Base-by-base conservation (phyloP, 2,888 invertebrate species). In the Lycia hirtaria region DNA sequence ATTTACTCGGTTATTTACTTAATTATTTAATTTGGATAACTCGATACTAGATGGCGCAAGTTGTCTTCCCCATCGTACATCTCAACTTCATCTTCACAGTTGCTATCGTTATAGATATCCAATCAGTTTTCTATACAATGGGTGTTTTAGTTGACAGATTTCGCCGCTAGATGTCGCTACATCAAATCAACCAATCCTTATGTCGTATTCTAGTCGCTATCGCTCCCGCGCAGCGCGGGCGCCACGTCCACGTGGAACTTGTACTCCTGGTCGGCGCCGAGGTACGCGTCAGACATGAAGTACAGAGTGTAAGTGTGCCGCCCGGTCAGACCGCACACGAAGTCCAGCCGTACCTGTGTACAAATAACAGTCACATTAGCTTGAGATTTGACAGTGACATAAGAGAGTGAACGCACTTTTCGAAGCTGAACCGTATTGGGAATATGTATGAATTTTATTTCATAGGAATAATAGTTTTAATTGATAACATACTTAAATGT, bases 191-290 rank as follows among this genome's bases (percentile, higher is more conserved):
- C 9, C 9, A 9, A n/a, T 20, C 22, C 10, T 14, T 5, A 10
- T 26, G 7, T 7, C 12, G 1, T 2, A 10, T 1, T 45, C 54
- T 68, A 78, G 2, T 83, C 82, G 0, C 72, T 68, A 40, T 84
- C 87, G 60, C 82, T 82, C n/a, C 83, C 87, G 60, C 82, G 81
- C 14, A 78, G 73, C 56, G 83, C 76, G 9, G 82, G 97, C 0
- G 94, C 95, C 4, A 98, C 97, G 67, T 96, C 95, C 10, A 97
- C 96, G 0, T 93, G 94, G 85, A 99, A 98, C 87, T 97, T 96
- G 91, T 99, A 99, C 89, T 99, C 99, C 88, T 99, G 99, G 93
- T 99, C 99, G 77, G 99, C 99, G 6, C 99, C 99, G 78, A 99
- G 94, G 87, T 99, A 99, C 0, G 99, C 97, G 87, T 99, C 99